Evolutionary conservation across 2,113 vertebrate genomes (phyloP), one percentile per base, ranked within the genome.

Genomic region (Salvelinus fontinalis): DNA sequence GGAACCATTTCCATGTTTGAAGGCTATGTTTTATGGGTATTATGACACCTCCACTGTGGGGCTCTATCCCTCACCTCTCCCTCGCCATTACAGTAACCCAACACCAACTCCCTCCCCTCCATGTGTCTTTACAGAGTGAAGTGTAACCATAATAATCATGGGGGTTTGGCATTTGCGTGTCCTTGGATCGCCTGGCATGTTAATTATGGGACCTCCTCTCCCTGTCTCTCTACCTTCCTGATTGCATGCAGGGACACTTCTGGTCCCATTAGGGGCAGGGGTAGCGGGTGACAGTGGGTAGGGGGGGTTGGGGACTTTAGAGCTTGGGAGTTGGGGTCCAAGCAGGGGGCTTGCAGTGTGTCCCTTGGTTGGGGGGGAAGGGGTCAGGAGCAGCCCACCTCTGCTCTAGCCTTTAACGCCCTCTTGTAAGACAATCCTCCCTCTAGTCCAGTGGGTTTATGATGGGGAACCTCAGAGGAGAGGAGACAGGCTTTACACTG

Each of bases 141-240:
- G 72, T 83, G 88, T 83, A 89, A 82, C 89, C 89, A 81, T 90
- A 86, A 86, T 89, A 87, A 90, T 89, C 83, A 74, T 59, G 70
- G 86, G 31, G 75, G 75, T 81, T 89, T 84, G 83, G 79, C 73
- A 83, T 85, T 87, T 86, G 86, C 34, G 66, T 85, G 81, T 79
- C 75, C 66, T 62, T 79, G 68, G 80, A 82, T 83, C 66, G 85
- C 67, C 80, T 4, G 86, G 88, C 80, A 92, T 86, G 85, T 87
- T 89, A 86, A 91, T 91, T 85, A 91, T 91, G 85, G 68, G 44
- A 22, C n/a, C 57, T 22, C 75, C 39, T 29, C 31, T 31, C 62
- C 3, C 64, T 7, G 26, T 3, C 24, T 20, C 64, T 31, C 27
- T 13, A 3, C 26, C 29, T 27, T 4, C 71, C 18, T 14, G 6